Percentiles rank a stretch among this genome's conserved stretches.
These are phyloP conservation scores for Florisuga fusca DNA, from an alignment of 2,797 vertebrate genomes.

Conservation along the genomic window DNA sequence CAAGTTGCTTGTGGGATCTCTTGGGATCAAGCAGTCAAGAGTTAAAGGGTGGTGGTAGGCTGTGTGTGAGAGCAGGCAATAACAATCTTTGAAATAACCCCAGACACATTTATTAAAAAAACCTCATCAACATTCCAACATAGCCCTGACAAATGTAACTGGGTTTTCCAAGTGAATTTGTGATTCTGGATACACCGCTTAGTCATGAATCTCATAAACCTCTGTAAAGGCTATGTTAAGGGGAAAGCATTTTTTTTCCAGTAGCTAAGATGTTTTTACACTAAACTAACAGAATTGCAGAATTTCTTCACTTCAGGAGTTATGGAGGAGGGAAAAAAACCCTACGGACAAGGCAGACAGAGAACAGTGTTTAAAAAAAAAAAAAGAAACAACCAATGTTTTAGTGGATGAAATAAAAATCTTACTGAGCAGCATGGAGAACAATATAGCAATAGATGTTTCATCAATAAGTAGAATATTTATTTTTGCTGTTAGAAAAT, in stretches of 20 bases:
- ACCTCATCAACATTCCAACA: neutral
- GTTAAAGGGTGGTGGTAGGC: neutral
- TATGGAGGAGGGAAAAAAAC: neutral
- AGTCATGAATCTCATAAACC: neutral
- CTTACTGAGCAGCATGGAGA: neutral
- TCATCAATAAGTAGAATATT: neutral
- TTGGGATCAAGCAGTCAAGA: neutral
- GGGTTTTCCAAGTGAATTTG: neutral
- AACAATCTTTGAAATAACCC: neutral
- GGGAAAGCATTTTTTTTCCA: neutral
- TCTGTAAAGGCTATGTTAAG: neutral
- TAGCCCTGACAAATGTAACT: neutral
- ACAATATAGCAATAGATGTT: neutral
- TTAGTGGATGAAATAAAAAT: neutral
- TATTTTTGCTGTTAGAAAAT: neutral
- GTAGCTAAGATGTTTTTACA: rapidly evolving
- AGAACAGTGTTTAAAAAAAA: neutral
- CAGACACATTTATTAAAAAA: neutral
- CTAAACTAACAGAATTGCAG: neutral
- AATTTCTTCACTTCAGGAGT: neutral
- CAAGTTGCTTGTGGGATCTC: neutral
- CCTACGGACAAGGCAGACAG: rapidly evolving
- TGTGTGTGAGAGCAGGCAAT: neutral
- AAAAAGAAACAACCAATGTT: neutral
- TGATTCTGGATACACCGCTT: neutral